Evolutionary conservation across 2,888 invertebrate genomes (phyloP), one percentile per base, ranked within the genome.

Genomic region (Tubiluchus corallicola): DNA sequence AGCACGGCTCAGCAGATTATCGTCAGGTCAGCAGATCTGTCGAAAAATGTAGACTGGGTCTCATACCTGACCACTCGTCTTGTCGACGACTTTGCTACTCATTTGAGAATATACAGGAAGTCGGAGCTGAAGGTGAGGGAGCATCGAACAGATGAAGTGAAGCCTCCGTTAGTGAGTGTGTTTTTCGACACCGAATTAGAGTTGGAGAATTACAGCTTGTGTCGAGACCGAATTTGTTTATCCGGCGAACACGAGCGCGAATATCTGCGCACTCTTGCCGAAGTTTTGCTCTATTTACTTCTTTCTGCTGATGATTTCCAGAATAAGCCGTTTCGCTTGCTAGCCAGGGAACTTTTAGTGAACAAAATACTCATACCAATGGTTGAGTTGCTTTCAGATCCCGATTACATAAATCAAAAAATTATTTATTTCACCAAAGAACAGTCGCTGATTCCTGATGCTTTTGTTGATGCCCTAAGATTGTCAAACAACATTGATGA

Each of bases 31-130:
- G 74, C 79, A 46, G 76, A 75, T 61, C 74, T 77, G 78, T 77
- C 82, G 40, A 84, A 84, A 70, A 76, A 80, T 58, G 79, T 87
- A 13, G 84, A 90, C 63, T 85, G 88, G 83, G 79, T 84, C 54
- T 79, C 82, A 29, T 79, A 82, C 55, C 71, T 88, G 47, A 85
- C 88, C 17, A 82, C 82, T 21, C 72, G 77, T 49, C 71, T 88
- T 47, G 84, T 90, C 2, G 88, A 90, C 64, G 87, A 88, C 65
- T 74, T 84, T 50, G 87, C 85, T 1, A 78, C 81, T 19, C 90
- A 90, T 67, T 72, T 90, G 51, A 74, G 84, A 50, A 67, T 90
- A 17, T 90, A 80, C 61, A 75, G 85, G 53, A 77, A 82, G 59
- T 81, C 88, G 0, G 56, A 61, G 48, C 65, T 66, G 21, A 61